Percentiles rank a stretch among this genome's conserved stretches.
Evolutionary conservation across 2,797 vertebrate species (phyloP).

Genomic region (Threskiornis aethiopicus): DNA sequence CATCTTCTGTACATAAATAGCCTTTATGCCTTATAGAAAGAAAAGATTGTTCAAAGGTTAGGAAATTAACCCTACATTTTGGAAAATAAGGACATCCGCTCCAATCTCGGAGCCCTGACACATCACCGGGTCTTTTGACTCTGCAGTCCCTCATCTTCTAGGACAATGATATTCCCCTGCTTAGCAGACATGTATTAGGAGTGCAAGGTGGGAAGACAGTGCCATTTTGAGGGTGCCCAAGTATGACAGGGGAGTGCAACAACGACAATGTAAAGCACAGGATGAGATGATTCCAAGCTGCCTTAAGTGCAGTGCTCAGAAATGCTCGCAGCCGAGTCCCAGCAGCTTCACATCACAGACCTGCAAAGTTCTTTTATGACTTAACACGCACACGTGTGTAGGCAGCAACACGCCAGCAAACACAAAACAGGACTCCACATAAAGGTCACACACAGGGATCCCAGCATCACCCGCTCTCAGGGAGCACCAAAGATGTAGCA

Average conservation of each 20-base stretch:
- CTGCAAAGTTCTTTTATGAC: not conserved
- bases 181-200: not conserved
- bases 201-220: not conserved
- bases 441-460: not conserved
- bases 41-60: not conserved
- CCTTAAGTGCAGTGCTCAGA: not conserved
- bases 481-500: not conserved
- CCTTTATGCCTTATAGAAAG: not conserved
- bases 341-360: not conserved
- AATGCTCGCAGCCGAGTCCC: not conserved
- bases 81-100: not conserved
- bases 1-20: not conserved
- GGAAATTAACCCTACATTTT: not conserved
- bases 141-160: not conserved
- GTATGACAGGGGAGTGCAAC: not conserved
- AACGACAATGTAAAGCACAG: not conserved
- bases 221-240: not conserved
- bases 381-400: fast-evolving
- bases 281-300: not conserved
- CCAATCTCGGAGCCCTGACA: not conserved
- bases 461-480: fast-evolving
- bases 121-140: not conserved
- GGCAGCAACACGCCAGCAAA: not conserved
- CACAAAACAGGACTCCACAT: not conserved
- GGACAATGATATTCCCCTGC: not conserved